Percentiles rank a stretch among this genome's conserved stretches.
Conservation (phyloP, 2,113 vertebrate species). For the Cisticola juncidis region DNA sequence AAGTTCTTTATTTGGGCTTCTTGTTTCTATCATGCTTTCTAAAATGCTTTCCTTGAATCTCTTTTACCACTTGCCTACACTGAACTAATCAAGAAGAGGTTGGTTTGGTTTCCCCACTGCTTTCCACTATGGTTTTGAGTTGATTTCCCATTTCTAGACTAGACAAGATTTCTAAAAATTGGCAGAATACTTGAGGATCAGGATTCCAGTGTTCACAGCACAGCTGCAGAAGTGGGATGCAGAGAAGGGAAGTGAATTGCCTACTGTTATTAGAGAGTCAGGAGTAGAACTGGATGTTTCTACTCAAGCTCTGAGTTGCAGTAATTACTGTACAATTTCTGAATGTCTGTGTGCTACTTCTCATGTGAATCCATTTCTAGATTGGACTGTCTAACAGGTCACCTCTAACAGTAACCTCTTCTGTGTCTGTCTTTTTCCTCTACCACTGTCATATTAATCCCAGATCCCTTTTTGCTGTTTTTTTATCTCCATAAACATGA, state of each 20-base stretch:
- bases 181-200: background rate
- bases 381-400: background rate
- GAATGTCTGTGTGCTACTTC: background rate
- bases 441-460: background rate
- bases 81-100: background rate
- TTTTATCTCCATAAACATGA: background rate
- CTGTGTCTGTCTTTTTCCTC: background rate
- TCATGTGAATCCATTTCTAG: background rate
- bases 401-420: background rate
- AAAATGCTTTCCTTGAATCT: background rate
- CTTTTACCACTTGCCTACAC: background rate
- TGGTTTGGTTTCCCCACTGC: background rate
- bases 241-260: background rate
- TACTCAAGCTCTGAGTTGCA: background rate
- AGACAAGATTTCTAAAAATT: background rate
- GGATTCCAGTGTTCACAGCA: background rate
- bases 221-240: background rate
- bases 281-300: background rate
- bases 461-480: background rate
- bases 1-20: background rate
- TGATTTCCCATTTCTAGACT: background rate
- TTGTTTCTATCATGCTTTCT: background rate
- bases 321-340: background rate
- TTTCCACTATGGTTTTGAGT: background rate
- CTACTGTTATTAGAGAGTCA: background rate